Evolutionary conservation across 2,888 invertebrate species (phyloP).

Genomic region (Tortricodes alternella): DNA sequence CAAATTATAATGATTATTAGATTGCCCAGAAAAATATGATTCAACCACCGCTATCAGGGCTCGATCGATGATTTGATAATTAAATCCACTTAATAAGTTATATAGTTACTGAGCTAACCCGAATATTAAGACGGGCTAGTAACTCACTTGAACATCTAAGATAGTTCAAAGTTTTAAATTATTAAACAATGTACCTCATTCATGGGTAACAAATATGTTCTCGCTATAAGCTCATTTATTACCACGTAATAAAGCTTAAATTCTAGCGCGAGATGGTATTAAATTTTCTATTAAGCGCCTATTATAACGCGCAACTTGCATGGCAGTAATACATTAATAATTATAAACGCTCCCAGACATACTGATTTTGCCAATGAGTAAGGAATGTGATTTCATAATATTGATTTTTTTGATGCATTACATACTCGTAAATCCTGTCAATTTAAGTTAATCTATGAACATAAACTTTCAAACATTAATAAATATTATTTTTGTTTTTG

Average conservation of each 20-base stretch:
- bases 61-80: constrained; percentile 21
- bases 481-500: no score
- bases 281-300: constrained; percentile 62
- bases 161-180: constrained; percentile 6
- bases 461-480: no score
- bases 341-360: constrained; percentile 35
- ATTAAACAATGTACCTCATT: neutral
- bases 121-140: neutral
- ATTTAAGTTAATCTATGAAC: no score
- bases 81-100: constrained; percentile 11
- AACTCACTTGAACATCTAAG: neutral
- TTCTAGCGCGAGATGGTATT: constrained; percentile 51
- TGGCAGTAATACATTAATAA: constrained; percentile 54
- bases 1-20: no score
- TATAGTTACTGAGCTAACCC: neutral
- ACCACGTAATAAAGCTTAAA: constrained; percentile 62
- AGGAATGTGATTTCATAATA: neutral
- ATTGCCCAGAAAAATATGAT: no score
- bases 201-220: constrained; percentile 53
- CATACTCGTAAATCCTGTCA: no score
- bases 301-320: constrained; percentile 52
- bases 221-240: constrained; percentile 76
- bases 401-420: neutral
- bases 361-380: constrained; percentile 13
- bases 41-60: no score